These are phyloP conservation scores for Tauraco erythrolophus DNA, from an alignment of 2,113 vertebrate genomes.

Conservation along the genomic window DNA sequence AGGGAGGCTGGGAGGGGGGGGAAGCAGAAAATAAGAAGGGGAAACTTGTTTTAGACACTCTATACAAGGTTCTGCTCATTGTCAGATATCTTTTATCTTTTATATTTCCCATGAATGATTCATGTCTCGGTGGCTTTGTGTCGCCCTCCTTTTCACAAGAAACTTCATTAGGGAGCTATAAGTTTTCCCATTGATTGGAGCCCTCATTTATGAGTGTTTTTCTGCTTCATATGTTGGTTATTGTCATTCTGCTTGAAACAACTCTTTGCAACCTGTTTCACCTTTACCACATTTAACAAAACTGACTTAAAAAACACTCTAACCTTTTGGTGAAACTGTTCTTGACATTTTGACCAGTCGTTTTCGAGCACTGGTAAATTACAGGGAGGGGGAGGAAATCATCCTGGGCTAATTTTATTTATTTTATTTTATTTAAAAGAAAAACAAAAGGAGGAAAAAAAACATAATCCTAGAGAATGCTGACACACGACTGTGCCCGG, in stretches of 20 bases:
- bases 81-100: slow-evolving; percentile 92
- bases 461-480: background rate
- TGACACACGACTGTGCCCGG: background rate
- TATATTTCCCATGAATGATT: slow-evolving; percentile 97
- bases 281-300: slow-evolving; percentile 74
- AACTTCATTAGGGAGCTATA: slow-evolving; percentile 89
- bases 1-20: slow-evolving; percentile 78
- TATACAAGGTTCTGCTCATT: slow-evolving; percentile 91
- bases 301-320: slow-evolving; percentile 72
- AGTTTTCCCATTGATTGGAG: slow-evolving; percentile 84
- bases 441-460: background rate
- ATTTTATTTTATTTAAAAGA: background rate
- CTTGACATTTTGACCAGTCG: slow-evolving; percentile 68
- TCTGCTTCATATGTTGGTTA: slow-evolving; percentile 78
- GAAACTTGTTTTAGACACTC: slow-evolving; percentile 90
- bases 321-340: slow-evolving; percentile 73
- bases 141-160: slow-evolving; percentile 84
- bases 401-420: background rate
- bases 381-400: background rate
- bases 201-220: slow-evolving; percentile 81
- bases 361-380: slow-evolving; percentile 55
- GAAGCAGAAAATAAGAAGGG: slow-evolving; percentile 88
- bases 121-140: slow-evolving; percentile 89
- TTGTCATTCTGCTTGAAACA: slow-evolving; percentile 78
- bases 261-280: slow-evolving; percentile 78